Conservation (phyloP, 2,888 invertebrate genomes). For the Agrotis exclamationis region DNA sequence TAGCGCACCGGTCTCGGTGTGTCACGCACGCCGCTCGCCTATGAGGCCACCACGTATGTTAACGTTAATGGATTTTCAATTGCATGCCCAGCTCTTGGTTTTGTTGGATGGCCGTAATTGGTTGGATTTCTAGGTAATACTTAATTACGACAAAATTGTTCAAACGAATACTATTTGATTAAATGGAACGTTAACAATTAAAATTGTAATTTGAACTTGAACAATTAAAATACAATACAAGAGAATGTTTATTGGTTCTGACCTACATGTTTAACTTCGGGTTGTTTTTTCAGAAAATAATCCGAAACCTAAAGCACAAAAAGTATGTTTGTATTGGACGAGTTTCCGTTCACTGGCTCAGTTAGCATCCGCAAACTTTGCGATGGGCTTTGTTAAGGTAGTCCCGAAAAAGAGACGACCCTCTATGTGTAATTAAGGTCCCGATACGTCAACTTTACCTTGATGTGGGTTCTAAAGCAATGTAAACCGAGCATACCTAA, state of each 20-base stretch:
- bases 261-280: neutral
- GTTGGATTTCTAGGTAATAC: slow-evolving; percentile 18
- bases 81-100: slow-evolving; percentile 49
- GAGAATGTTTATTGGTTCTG: neutral
- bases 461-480: slow-evolving; percentile 83
- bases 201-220: slow-evolving; percentile 3
- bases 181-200: neutral
- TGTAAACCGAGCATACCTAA: slow-evolving; percentile 71
- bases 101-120: slow-evolving; percentile 41
- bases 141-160: slow-evolving; percentile 16
- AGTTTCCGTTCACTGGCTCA: slow-evolving; percentile 52
- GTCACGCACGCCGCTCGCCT: slow-evolving; percentile 39
- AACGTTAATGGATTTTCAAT: slow-evolving; percentile 58
- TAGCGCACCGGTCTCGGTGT: slow-evolving; percentile 27
- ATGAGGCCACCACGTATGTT: slow-evolving; percentile 46
- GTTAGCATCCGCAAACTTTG: slow-evolving; percentile 74
- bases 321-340: slow-evolving; percentile 35
- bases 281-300: slow-evolving; percentile 3
- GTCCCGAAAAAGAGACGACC: slow-evolving; percentile 76
- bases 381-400: slow-evolving; percentile 76
- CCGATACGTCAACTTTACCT: slow-evolving; percentile 82
- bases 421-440: slow-evolving; percentile 83
- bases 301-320: slow-evolving; percentile 22
- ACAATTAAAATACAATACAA: neutral
- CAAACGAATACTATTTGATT: slow-evolving; percentile 10